Evolutionary conservation across 2,113 vertebrate species (phyloP), one percentile per base, ranked within the genome.

Genomic region (Clarias batrachus): DNA sequence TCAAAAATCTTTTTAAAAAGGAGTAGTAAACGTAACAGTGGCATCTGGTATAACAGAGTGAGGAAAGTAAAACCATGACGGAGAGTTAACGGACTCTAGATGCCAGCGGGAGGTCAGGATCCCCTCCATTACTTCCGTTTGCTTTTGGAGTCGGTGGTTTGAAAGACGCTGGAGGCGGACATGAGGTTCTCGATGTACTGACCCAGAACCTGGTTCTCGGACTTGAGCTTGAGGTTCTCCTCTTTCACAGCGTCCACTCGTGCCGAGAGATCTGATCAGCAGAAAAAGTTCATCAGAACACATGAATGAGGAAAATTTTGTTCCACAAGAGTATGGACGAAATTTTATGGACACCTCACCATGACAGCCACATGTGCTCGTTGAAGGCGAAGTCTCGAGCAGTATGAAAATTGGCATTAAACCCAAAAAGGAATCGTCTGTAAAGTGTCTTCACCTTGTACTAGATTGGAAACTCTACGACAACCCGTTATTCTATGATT

Each of bases 201-300:
- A 41, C 89, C 98, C 21, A 99, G 96, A 92, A 99, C 98, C 96
- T 99, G 98, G 92, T 99, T 99, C 96, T 99, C 98, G 48, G 98
- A 99, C 93, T 99, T 99, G 81, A 99, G 93, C 95, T 99, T 99
- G 91, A 99, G 95, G 93, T 99, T 99, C 95, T 99, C 98, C 96
- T 99, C 98, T 91, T 99, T 99, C 41, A 90, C 89, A 4, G 88
- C 90, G 13, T 90, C 89, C 76, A 91, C 89, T 33, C 87, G 84
- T 21, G 89, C 63, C 3, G 88, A 90, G 25, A 90, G 84, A 70
- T 90, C 88, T 90, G 71, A 89, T 37, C 76, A 89, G 91, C 33
- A 86, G 86, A 90, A 33, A 83, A 65, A 5, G 56, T 48, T 48
- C 6, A 0, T 48, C 7, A 48, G 48, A 48, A 48, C 7, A 25